Evolutionary conservation across 2,888 invertebrate species (phyloP).

Genomic region (Agrochola circellaris): DNA sequence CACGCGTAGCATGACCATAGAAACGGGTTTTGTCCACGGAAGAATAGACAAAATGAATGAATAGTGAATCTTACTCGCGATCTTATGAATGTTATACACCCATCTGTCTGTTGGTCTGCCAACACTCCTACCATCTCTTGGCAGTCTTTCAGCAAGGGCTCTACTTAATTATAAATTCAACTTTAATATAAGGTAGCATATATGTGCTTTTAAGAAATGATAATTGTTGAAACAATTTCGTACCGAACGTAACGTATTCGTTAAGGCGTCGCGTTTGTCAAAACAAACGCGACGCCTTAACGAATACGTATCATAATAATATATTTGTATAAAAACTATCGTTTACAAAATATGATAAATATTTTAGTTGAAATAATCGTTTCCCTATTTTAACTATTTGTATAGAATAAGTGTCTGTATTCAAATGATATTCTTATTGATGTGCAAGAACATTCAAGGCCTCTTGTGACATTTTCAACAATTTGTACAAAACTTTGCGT

Average conservation of each 20-base stretch:
- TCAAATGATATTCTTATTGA: constrained; percentile 31
- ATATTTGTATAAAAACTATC: neutral
- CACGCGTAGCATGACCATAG: no score
- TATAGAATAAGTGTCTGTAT: constrained; percentile 29
- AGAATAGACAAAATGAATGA: no score
- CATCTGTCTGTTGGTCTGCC: neutral
- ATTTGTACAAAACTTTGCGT: constrained; percentile 1
- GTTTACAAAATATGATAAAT: constrained; percentile 2
- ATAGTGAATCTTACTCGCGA: no score
- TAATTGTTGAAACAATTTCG: neutral
- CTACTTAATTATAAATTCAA: neutral
- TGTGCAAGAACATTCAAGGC: constrained; percentile 38
- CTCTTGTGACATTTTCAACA: neutral
- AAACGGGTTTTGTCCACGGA: no score
- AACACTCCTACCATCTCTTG: neutral
- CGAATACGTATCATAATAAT: neutral
- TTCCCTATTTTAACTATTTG: constrained; percentile 26
- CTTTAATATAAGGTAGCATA: neutral
- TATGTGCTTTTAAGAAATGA: neutral
- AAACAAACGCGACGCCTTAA: neutral
- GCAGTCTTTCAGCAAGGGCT: neutral
- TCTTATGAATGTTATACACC: neutral
- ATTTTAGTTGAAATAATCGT: neutral
- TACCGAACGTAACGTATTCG: no score
- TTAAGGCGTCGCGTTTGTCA: no score